These are phyloP conservation scores for Onthophagus taurus DNA, from an alignment of 1,140 invertebrate genomes.

Conservation along the genomic window DNA sequence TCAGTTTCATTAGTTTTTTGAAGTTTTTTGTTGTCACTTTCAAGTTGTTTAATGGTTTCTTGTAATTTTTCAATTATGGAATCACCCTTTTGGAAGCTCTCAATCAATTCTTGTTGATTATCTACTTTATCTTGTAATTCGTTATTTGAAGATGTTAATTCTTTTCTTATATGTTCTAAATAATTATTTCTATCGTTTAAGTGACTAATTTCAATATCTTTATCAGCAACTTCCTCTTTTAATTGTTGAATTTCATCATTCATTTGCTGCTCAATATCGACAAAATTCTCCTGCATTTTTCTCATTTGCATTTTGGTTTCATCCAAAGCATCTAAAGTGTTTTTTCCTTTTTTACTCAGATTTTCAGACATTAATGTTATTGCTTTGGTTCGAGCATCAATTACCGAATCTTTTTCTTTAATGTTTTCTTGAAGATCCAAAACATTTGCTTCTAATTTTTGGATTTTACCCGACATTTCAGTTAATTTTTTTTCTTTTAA, in stretches of 20 bases:
- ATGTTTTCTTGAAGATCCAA: slow-evolving; percentile 68
- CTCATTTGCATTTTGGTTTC: slow-evolving; percentile 72
- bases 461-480: slow-evolving; percentile 44
- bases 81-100: not conserved
- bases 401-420: slow-evolving; percentile 77
- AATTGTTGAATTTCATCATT: slow-evolving; percentile 56
- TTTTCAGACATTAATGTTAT: slow-evolving; percentile 68
- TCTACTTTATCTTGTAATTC: slow-evolving; percentile 47
- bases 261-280: slow-evolving; percentile 58
- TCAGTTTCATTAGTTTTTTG: not conserved
- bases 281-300: slow-evolving; percentile 69
- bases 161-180: slow-evolving; percentile 45
- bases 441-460: slow-evolving; percentile 54
- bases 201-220: slow-evolving; percentile 45
- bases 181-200: slow-evolving; percentile 44
- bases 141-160: slow-evolving; percentile 46
- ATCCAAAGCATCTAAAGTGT: slow-evolving; percentile 58
- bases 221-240: slow-evolving; percentile 43
- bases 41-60: not conserved
- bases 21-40: not conserved
- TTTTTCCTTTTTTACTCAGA: slow-evolving; percentile 61
- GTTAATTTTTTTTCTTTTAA: slow-evolving; percentile 43
- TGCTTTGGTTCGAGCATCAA: slow-evolving; percentile 73
- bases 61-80: not conserved
- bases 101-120: slow-evolving; percentile 12